Evolutionary conservation across 2,888 invertebrate species (phyloP), one percentile per base, ranked within the genome.

Genomic region (Mythimna lalbum): DNA sequence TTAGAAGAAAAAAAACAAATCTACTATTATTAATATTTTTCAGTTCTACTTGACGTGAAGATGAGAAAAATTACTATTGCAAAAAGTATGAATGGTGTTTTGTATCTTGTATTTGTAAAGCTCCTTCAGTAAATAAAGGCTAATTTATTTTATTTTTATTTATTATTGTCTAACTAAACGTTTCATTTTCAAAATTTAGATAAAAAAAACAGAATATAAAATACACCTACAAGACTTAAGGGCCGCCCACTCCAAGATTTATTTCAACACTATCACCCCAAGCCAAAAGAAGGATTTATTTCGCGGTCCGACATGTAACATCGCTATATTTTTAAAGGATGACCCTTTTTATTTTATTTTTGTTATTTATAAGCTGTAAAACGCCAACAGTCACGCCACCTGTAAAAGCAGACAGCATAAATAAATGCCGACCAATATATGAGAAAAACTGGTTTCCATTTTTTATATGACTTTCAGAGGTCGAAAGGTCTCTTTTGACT

Each of bases 201-300:
- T 19, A 49, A 27, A 27, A 27, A 27, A 27, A 27, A 31, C n/a
- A 4, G 6, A 43, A 43, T 12, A 31, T 1, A 19, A 10, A 17
- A 65, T 23, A 17, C 17, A 60, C 2, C 2, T 12, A 36, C 1
- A 56, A n/a, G 21, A 31, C 19, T 27, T 19, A 12, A 17, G 17
- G 27, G 10, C 21, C 50, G 6, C 7, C 27, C 27, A 50, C 36
- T 66, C 23, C 39, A 31, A 21, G 9, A 53, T 66, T 39, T 65
- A 39, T 65, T 52, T 39, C 21, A 66, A 36, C n/a, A 63, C 17
- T 47, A 17, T 36, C 14, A 9, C 31, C 39, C 21, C 14, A 12
- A 65, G 36, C 31, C 21, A 23, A 68, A 69, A 12, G 43, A 27
- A 43, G 31, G 68, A 67, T 67, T 67, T 43, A 69, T 69, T 27